Percentiles rank a stretch among this genome's conserved stretches.
phyloP scores from a whole-genome alignment of 2,113 vertebrate species.

The Sylvia atricapilla region DNA sequence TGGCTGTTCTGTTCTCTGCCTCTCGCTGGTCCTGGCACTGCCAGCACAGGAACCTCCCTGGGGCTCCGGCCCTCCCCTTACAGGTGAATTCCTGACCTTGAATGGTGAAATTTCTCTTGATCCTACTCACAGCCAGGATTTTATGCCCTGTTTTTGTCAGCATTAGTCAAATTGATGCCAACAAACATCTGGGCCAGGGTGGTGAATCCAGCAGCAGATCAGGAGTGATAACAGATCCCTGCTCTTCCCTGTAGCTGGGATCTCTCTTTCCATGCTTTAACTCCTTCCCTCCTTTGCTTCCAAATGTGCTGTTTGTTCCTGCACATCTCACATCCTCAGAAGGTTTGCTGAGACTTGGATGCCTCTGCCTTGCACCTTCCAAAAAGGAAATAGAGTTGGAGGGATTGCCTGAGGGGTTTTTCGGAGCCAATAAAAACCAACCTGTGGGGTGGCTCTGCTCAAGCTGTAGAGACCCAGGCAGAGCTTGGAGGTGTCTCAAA shows the following conservation, averaged over 20 bases:
- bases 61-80: neutral
- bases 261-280: neutral
- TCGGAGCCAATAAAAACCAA: rapidly evolving
- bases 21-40: neutral
- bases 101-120: neutral
- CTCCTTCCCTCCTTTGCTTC: neutral
- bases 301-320: neutral
- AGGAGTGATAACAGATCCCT: neutral
- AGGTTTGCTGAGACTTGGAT: neutral
- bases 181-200: neutral
- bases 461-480: neutral
- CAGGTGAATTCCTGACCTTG: neutral
- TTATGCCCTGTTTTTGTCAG: neutral
- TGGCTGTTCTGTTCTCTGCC: constrained; percentile 9
- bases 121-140: neutral
- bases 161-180: neutral
- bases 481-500: neutral
- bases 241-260: neutral
- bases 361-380: neutral
- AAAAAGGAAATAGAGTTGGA: neutral
- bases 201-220: neutral
- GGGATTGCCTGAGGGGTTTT: neutral
- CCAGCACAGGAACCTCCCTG: neutral
- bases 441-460: neutral
- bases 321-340: neutral